phyloP scores from a whole-genome alignment of 23 tunicate genomes.

The Halocynthia roretzi region DNA sequence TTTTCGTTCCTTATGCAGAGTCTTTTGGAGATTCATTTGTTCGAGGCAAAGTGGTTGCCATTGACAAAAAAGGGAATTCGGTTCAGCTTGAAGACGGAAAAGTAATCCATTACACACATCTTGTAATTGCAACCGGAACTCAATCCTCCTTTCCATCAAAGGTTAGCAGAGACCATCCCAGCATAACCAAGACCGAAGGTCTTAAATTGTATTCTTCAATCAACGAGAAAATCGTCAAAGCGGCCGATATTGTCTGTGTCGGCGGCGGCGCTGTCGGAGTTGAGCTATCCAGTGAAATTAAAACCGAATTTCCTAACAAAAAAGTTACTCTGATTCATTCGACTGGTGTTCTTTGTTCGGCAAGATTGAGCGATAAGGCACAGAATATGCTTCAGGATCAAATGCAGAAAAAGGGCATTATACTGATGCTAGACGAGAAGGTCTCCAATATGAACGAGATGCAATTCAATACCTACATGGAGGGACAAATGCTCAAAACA shows the following conservation, averaged over 20 bases:
- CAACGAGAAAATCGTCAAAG: slow-evolving; percentile 8
- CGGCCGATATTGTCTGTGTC: slow-evolving; percentile 48
- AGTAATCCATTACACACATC: slow-evolving; percentile 38
- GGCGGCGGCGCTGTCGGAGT: slow-evolving; percentile 96
- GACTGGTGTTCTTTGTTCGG: not conserved
- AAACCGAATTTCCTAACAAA: slow-evolving; percentile 58
- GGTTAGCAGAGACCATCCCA: slow-evolving; percentile 19
- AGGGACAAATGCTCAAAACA: slow-evolving; percentile 23
- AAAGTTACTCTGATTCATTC: slow-evolving; percentile 32
- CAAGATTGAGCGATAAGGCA: not conserved
- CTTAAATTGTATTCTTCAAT: slow-evolving; percentile 22
- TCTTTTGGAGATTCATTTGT: slow-evolving; percentile 42
- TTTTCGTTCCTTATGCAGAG: no score
- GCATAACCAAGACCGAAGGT: slow-evolving; percentile 17
- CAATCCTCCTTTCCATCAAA: slow-evolving; percentile 52
- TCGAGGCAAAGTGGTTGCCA: slow-evolving; percentile 32
- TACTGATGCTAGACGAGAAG: slow-evolving; percentile 15
- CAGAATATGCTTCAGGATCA: not conserved
- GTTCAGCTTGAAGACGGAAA: slow-evolving; percentile 44
- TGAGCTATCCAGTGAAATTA: slow-evolving; percentile 77
- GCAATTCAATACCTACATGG: slow-evolving; percentile 8
- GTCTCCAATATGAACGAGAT: slow-evolving; percentile 13
- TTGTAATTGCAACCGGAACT: slow-evolving; percentile 58
- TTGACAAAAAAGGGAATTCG: slow-evolving; percentile 41
- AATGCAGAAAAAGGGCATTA: slow-evolving; percentile 1